Evolutionary conservation across 64 coral and sea anemone species (phyloP).

Genomic region (Pocillopora verrucosa): DNA sequence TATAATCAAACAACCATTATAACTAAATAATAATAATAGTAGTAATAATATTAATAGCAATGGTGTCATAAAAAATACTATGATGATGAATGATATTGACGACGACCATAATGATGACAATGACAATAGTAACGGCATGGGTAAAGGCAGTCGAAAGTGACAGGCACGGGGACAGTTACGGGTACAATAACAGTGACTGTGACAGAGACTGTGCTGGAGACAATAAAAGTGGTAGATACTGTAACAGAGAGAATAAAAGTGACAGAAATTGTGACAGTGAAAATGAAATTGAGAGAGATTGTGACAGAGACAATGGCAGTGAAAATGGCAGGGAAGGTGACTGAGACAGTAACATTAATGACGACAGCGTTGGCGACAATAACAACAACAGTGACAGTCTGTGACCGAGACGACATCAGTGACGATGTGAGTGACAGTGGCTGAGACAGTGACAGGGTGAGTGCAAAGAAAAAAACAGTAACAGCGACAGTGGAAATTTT

Average conservation of each 20-base stretch:
- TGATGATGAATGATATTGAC: too few species aligned
- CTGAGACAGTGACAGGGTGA: too few species aligned
- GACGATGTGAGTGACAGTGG: neutral
- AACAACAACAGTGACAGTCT: neutral
- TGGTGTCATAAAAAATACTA: too few species aligned
- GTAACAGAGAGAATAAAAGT: too few species aligned
- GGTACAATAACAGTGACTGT: neutral
- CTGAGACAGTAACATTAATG: slow-evolving; percentile 21
- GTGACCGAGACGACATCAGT: neutral
- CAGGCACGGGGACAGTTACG: neutral
- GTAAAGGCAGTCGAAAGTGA: too few species aligned
- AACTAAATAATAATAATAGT: too few species aligned
- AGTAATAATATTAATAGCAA: neutral
- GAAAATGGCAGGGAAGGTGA: slow-evolving; percentile 10
- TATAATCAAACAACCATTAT: neutral
- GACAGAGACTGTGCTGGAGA: too few species aligned
- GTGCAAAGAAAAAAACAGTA: too few species aligned
- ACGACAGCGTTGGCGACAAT: neutral
- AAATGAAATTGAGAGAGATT: neutral
- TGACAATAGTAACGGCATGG: too few species aligned
- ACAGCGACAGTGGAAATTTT: neutral
- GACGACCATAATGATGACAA: too few species aligned
- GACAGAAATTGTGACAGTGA: neutral
- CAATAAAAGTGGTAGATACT: too few species aligned
- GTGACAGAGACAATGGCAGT: neutral